Evolutionary conservation across 2,888 invertebrate genomes (phyloP), one percentile per base, ranked within the genome.

Genomic region (Suillia variegata): DNA sequence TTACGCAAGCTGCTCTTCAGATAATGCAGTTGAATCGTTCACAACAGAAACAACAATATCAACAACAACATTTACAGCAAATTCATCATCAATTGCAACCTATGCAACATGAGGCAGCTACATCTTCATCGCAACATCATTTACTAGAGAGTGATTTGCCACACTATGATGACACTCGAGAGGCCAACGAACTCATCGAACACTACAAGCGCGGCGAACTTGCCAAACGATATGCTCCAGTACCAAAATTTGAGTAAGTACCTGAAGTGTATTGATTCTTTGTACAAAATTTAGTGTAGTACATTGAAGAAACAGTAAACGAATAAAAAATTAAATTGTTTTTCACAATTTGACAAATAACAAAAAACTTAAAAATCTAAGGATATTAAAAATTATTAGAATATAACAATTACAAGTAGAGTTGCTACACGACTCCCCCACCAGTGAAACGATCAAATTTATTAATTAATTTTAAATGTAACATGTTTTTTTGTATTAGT

Each of bases 241-340:
- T 80, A 55, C 77, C 80, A 31, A 80, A 82, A 65, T 83, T 77
- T 65, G 79, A 79, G 82, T 82, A 63, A 74, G 77, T 76, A 53
- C 20, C n/a, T n/a, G n/a, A n/a, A n/a, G n/a, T n/a, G n/a, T n/a
- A n/a, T n/a, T 20, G 8, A 51, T n/a, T n/a, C n/a, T n/a, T n/a
- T n/a, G n/a, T n/a, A n/a, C n/a, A n/a, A n/a, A n/a, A n/a, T n/a
- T n/a, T n/a, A n/a, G n/a, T n/a, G n/a, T n/a, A n/a, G n/a, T n/a
- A n/a, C n/a, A n/a, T n/a, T n/a, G n/a, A n/a, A n/a, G n/a, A n/a
- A n/a, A n/a, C n/a, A n/a, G n/a, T n/a, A n/a, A n/a, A n/a, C n/a
- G n/a, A n/a, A n/a, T n/a, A n/a, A n/a, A n/a, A n/a, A n/a, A n/a
- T n/a, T n/a, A n/a, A n/a, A n/a, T n/a, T n/a, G n/a, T n/a, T n/a